phyloP scores from a whole-genome alignment of 2,888 invertebrate species.

The Xanthia icteritia region DNA sequence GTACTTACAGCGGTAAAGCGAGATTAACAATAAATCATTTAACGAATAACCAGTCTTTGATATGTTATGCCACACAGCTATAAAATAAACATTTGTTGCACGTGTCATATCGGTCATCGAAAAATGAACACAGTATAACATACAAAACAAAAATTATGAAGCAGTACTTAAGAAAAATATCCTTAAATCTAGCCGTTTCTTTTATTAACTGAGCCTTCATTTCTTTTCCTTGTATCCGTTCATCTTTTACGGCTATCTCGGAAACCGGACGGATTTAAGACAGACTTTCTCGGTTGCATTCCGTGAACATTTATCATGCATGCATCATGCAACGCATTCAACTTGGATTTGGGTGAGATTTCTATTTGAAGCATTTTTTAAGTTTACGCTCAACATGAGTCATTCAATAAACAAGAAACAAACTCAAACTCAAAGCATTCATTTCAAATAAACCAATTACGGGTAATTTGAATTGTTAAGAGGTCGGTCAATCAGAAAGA shows the following conservation, averaged over 20 bases:
- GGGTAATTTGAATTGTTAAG: too few species aligned
- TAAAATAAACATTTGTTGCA: neutral
- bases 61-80: neutral
- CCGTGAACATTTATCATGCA: slow-evolving; percentile 27
- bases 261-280: slow-evolving; percentile 15
- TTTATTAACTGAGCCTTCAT: neutral
- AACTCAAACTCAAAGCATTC: too few species aligned
- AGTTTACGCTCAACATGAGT: neutral
- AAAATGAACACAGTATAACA: neutral
- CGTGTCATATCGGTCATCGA: neutral
- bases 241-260: slow-evolving; percentile 8
- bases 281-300: slow-evolving; percentile 40
- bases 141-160: neutral
- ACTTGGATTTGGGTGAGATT: neutral
- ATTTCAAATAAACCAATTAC: too few species aligned
- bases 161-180: neutral
- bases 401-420: neutral
- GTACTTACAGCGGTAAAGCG: too few species aligned
- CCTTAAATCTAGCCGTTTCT: slow-evolving; percentile 13
- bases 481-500: too few species aligned
- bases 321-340: slow-evolving; percentile 27
- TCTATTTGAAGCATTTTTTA: neutral
- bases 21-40: neutral
- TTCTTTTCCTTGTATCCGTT: slow-evolving; percentile 25
- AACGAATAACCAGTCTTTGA: neutral